Conservation (phyloP, 2,797 vertebrate genomes). For the Onychomys arenicola region DNA sequence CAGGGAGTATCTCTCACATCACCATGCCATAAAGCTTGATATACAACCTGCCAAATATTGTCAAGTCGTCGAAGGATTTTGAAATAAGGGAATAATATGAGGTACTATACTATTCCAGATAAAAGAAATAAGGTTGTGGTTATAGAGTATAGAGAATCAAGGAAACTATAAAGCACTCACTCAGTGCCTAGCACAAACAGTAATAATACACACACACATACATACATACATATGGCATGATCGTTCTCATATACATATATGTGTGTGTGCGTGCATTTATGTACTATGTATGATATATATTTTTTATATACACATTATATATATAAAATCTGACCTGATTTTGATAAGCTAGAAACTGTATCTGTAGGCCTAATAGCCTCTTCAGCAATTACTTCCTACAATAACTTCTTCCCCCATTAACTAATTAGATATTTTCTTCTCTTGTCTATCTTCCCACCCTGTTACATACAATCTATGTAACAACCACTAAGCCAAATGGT, state of each 20-base stretch:
- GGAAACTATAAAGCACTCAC: slow-evolving; percentile 45
- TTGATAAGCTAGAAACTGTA: slow-evolving; percentile 54
- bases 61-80: slow-evolving; percentile 44
- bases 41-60: slow-evolving; percentile 19
- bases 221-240: neutral
- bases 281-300: neutral
- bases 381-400: neutral
- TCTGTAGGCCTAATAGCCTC: slow-evolving; percentile 22
- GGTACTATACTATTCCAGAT: slow-evolving; percentile 2
- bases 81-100: slow-evolving; percentile 58
- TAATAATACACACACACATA: neutral
- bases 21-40: slow-evolving; percentile 55
- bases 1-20: neutral
- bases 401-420: neutral
- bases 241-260: neutral
- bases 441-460: neutral
- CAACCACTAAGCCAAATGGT: slow-evolving; percentile 23
- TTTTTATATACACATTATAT: no score
- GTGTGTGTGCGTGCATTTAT: neutral
- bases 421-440: slow-evolving; percentile 24
- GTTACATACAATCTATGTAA: slow-evolving; percentile 39
- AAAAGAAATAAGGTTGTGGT: slow-evolving; percentile 39
- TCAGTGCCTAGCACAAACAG: neutral
- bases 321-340: neutral
- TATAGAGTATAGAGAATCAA: slow-evolving; percentile 8